Evolutionary conservation across 2,797 vertebrate species (phyloP).

Genomic region (Tarsius wallacei): DNA sequence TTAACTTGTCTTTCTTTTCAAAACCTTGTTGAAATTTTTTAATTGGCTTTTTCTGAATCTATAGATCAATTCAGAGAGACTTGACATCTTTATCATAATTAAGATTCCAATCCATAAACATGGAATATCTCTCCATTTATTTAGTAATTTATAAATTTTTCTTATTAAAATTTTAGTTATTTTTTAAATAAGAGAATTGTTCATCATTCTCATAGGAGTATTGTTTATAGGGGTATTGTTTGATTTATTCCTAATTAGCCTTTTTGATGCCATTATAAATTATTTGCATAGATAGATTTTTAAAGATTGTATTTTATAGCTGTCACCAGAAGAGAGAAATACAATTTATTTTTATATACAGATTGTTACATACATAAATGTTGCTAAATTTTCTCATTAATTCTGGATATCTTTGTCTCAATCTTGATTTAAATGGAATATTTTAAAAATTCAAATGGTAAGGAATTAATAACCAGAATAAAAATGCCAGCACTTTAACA

Average conservation of each 20-base stretch:
- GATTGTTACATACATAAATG: not conserved
- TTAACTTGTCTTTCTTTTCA: not conserved
- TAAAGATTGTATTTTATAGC: not conserved
- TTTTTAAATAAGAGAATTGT: not conserved
- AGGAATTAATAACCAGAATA: not conserved
- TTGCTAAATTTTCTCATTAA: not conserved
- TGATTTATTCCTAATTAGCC: not conserved
- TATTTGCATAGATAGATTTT: not conserved
- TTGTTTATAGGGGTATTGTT: not conserved
- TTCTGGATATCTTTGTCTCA: not conserved
- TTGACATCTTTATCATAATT: not conserved
- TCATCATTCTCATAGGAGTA: not conserved
- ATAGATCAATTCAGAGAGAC: not conserved
- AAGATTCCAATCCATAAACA: not conserved
- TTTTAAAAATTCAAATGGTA: not conserved
- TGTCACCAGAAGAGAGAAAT: not conserved
- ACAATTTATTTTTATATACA: not conserved
- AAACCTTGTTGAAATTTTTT: not conserved
- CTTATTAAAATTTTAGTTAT: not conserved
- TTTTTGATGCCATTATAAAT: not conserved
- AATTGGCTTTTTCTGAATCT: not conserved
- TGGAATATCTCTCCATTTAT: not conserved
- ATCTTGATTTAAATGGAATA: constrained; percentile 2
- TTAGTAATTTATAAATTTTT: not conserved
- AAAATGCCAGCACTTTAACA: not conserved